A percentile compares a stretch with the other conserved stretches of the same genome.
Evolutionary conservation across 1,140 invertebrate species (phyloP).

Genomic region (Tribolium castaneum): DNA sequence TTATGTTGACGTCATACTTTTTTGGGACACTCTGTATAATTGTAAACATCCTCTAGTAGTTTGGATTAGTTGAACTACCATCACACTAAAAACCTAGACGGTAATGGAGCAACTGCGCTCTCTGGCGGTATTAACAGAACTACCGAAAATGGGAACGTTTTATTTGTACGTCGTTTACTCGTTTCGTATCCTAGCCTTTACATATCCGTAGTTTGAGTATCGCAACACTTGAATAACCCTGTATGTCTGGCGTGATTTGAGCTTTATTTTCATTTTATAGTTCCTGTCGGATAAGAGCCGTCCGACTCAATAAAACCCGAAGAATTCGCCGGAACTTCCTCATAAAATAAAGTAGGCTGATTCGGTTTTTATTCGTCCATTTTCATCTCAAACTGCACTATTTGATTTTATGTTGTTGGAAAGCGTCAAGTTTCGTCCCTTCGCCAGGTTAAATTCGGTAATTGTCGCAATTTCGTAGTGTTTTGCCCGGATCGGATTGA

Average conservation of each 20-base stretch:
- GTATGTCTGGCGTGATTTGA: background rate
- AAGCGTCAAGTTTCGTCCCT: background rate
- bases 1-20: too few species aligned
- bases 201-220: too few species aligned
- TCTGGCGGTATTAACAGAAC: too few species aligned
- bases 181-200: too few species aligned
- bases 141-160: too few species aligned
- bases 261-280: slow-evolving; percentile 32
- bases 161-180: too few species aligned
- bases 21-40: too few species aligned
- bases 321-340: slow-evolving; percentile 1
- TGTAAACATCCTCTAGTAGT: too few species aligned
- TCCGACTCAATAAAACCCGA: slow-evolving; percentile 20
- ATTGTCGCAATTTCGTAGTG: slow-evolving; percentile 14
- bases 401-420: slow-evolving; percentile 8
- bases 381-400: slow-evolving; percentile 6
- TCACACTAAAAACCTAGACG: too few species aligned
- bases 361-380: background rate
- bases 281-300: slow-evolving; percentile 21
- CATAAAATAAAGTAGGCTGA: slow-evolving; percentile 21
- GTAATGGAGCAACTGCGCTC: too few species aligned
- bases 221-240: too few species aligned
- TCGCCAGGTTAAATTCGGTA: background rate
- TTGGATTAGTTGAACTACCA: too few species aligned
- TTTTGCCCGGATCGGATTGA: slow-evolving; percentile 18